A percentile compares a stretch with the other conserved stretches of the same genome.
Conservation (phyloP, 1,140 invertebrate genomes). For the Amyelois transitella region DNA sequence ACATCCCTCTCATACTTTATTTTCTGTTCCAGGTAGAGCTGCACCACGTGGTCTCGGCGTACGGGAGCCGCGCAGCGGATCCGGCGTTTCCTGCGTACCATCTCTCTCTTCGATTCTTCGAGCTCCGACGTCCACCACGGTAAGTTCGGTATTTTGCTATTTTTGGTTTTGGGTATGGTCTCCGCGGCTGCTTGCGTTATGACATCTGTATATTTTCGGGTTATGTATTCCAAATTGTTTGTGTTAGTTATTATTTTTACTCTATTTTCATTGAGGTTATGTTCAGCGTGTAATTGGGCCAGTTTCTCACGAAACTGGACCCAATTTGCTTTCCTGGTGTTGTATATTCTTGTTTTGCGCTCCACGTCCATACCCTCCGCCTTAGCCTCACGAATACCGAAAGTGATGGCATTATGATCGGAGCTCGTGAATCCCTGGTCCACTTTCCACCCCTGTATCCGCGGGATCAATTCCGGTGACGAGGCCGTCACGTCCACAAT, state of each 20-base stretch:
- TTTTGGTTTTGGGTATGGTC: slow-evolving; percentile 7
- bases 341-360: slow-evolving; percentile 15
- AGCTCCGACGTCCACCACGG: too few relatives aligned
- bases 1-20: too few relatives aligned
- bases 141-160: too few relatives aligned
- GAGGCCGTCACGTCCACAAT: slow-evolving; percentile 13
- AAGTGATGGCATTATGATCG: slow-evolving; percentile 16
- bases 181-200: slow-evolving; percentile 1
- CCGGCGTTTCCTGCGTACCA: too few relatives aligned
- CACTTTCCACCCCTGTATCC: slow-evolving; percentile 7
- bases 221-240: background rate
- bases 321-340: slow-evolving; percentile 18
- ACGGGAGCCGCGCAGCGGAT: background rate
- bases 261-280: too few relatives aligned
- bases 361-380: background rate
- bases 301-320: background rate
- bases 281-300: too few relatives aligned
- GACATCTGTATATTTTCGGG: slow-evolving; percentile 5
- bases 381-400: slow-evolving; percentile 1
- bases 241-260: too few relatives aligned
- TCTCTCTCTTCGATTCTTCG: too few relatives aligned
- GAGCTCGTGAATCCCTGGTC: slow-evolving; percentile 2
- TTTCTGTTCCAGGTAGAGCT: too few relatives aligned
- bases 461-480: background rate
- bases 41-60: too few relatives aligned